Evolutionary conservation across 2,797 vertebrate genomes (phyloP), one percentile per base, ranked within the genome.

Genomic region (Ctenopoma kingsleyae): DNA sequence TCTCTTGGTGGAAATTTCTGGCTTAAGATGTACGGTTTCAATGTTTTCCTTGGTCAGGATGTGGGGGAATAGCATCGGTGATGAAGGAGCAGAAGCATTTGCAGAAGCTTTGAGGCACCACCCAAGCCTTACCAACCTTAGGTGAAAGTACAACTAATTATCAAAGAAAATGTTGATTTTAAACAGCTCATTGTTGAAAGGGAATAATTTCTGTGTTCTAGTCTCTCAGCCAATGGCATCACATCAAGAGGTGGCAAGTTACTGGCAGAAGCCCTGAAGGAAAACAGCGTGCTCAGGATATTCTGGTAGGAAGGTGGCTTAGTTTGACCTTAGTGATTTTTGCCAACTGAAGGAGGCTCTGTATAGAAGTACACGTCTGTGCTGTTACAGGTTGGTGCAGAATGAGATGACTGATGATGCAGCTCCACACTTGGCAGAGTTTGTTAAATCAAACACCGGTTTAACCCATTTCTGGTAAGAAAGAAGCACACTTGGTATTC

Each of bases 61-160:
- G 98, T 99, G 98, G 98, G 98, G 97, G 8, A 99, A 99, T 87
- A 89, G 80, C 1, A 94, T 99, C 0, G 96, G 97, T 2, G 96
- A 99, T 0, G 95, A 96, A 82, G 98, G 97, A 13, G 98, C 98
- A 2, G 91, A 92, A 46, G 97, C 96, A 0, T 99, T 99, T 3
- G 96, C 96, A 0, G 95, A 95, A 51, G 96, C 97, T 23, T 69
- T 99, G 86, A 95, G 83, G 87, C 92, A 95, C 82, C 97, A 99
- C 74, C 93, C 95, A 0, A 93, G 70, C 0, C 76, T 99, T 43
- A 94, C 91, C 35, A 95, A 95, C 0, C 94, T 99, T 78, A 99
- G 98, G 98, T 97, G 88, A 69, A 27, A 27, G 25, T 27, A 27
- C 25, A 27, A 4, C 3, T 27, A 6, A 27, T 27, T 3, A 27